Percentiles rank a stretch among this genome's conserved stretches.
phyloP scores from a whole-genome alignment of 2,888 invertebrate species.

The Volucella inanis region DNA sequence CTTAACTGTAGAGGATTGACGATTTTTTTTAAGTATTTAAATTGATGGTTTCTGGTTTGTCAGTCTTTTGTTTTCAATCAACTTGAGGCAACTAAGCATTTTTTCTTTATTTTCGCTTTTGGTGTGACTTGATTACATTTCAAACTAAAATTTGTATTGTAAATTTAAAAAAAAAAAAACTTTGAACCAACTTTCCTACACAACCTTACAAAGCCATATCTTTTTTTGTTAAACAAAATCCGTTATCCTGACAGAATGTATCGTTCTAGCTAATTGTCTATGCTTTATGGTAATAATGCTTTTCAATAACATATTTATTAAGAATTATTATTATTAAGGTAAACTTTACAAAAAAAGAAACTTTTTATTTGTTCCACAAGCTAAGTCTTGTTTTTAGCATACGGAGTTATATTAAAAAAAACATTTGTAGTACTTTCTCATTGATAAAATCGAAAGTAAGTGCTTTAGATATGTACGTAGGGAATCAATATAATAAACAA shows the following conservation, averaged over 20 bases:
- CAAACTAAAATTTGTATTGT: too few species aligned
- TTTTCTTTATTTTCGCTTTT: too few species aligned
- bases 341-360: background rate
- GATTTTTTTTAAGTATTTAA: too few species aligned
- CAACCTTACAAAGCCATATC: too few species aligned
- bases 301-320: conserved; percentile 24
- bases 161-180: too few species aligned
- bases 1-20: too few species aligned
- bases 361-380: conserved; percentile 15
- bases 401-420: background rate
- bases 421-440: background rate
- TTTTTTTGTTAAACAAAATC: background rate
- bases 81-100: too few species aligned
- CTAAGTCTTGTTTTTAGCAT: background rate
- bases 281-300: conserved; percentile 51
- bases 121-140: too few species aligned
- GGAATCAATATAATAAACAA: conserved; percentile 21
- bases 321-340: conserved; percentile 6
- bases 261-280: conserved; percentile 26
- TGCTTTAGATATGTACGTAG: conserved; percentile 54
- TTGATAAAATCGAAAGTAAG: conserved; percentile 19
- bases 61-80: too few species aligned
- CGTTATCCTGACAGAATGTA: too few species aligned
- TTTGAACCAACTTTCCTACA: too few species aligned
- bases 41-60: too few species aligned